Conservation (phyloP, 1,140 invertebrate genomes). For the Bactericera cockerelli region DNA sequence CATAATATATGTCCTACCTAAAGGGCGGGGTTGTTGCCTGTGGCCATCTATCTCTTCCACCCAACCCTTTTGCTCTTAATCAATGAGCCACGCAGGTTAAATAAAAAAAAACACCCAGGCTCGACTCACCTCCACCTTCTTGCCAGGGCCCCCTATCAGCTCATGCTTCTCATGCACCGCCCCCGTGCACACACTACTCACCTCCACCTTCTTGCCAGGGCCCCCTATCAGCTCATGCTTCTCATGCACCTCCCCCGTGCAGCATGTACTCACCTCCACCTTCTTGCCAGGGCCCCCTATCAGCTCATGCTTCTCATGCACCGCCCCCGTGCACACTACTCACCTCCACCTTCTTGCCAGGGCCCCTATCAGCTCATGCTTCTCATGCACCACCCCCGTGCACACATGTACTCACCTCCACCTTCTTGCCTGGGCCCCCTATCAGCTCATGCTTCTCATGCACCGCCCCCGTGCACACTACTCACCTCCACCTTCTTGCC, state of each 20-base stretch:
- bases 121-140: slow-evolving; percentile 40
- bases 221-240: slow-evolving; percentile 55
- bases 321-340: no score
- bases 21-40: no score
- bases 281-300: slow-evolving; percentile 49
- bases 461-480: no score
- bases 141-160: slow-evolving; percentile 47
- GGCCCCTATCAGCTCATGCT: slow-evolving; percentile 48
- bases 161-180: slow-evolving; percentile 56
- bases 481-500: slow-evolving; percentile 42
- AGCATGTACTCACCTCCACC: slow-evolving; percentile 42
- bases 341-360: slow-evolving; percentile 43
- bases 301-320: slow-evolving; percentile 44
- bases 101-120: no score
- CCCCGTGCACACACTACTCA: slow-evolving; percentile 58
- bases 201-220: slow-evolving; percentile 40
- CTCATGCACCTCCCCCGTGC: slow-evolving; percentile 58
- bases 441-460: slow-evolving; percentile 47
- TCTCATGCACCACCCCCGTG: no score
- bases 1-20: no score
- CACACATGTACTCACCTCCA: slow-evolving; percentile 44
- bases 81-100: no score
- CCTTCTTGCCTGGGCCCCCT: slow-evolving; percentile 49
- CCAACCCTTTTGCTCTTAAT: no score
- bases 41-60: no score